A percentile compares a stretch with the other conserved stretches of the same genome.
These are phyloP conservation scores for Lacerta agilis DNA, from an alignment of 2,797 vertebrate species.

Conservation along the genomic window DNA sequence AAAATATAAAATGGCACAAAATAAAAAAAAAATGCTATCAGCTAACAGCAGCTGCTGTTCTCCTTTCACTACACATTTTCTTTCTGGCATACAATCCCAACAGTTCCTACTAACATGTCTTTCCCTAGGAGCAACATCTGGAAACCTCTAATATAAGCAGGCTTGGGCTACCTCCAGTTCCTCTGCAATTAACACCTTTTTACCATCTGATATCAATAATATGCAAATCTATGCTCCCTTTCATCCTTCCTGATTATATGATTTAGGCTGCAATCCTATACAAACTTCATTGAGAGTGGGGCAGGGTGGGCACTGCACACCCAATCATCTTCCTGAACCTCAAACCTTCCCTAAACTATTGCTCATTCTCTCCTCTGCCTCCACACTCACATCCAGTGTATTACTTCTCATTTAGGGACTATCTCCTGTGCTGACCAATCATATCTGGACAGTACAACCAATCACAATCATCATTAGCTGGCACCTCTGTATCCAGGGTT, in stretches of 20 bases:
- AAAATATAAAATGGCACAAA: slow-evolving; percentile 58
- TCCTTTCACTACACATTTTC: slow-evolving; percentile 37
- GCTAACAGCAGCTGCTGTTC: slow-evolving; percentile 57
- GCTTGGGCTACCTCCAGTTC: slow-evolving; percentile 33
- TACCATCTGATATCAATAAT: background rate
- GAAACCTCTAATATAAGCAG: slow-evolving; percentile 29
- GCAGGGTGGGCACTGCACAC: no score
- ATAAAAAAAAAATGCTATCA: slow-evolving; percentile 63
- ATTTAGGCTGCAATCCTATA: background rate
- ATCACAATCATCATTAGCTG: no score
- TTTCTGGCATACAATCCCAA: slow-evolving; percentile 38
- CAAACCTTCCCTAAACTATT: no score
- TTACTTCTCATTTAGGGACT: no score
- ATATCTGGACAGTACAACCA: no score
- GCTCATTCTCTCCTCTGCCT: no score
- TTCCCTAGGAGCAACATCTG: slow-evolving; percentile 34
- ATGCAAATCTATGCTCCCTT: background rate
- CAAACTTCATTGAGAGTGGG: background rate
- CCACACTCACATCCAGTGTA: no score
- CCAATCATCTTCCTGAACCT: no score
- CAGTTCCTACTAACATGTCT: background rate
- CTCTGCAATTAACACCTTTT: slow-evolving; percentile 1
- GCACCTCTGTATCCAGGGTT: no score
- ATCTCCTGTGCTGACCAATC: no score
- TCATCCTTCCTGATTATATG: background rate